Base-by-base conservation (phyloP, 2,888 invertebrate genomes). In the Zele albiditarsus region DNA sequence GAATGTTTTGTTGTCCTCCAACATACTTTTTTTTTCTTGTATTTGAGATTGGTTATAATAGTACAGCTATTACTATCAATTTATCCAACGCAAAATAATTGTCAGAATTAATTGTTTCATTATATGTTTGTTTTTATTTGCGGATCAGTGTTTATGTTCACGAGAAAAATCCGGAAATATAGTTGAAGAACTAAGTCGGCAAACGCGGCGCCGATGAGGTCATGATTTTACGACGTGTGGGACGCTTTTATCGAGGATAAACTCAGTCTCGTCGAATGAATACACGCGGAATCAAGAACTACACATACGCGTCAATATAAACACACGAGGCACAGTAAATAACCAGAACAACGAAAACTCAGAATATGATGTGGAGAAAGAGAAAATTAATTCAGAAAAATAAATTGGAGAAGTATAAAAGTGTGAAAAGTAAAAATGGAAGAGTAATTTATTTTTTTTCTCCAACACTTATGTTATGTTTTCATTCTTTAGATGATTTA, bases 211-310 rank as follows among this genome's bases (percentile, higher is more conserved):
- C 46, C 49, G 53, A 73, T 73, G 66, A 67, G 66, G 73, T 73
- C 73, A 73, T 57, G 67, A 46, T 46, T 42, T 67, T 49, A 49
- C 33, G 28, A 53, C 68, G 53, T 46, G 42, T 46, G 28, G 53
- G 31, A 68, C 57, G 68, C 49, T 68, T 53, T 68, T 68, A 68
- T 68, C 68, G 33, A 27, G 23, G n/a, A 33, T 27, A 68, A 62
- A 63, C 53, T 65, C 62, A 38, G 60, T 68, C 46, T 73, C 73
- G 46, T 68, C 66, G 73, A 33, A 68, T 68, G 53, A 69, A 69
- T 73, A 62, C 46, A 27, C 25, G 28, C 28, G 38, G 68, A 68
- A 68, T 68, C 53, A 68, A 27, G 53, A 68, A 68, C 53, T 14
- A 67, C 23, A 46, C 27, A 27, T n/a, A 67, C 28, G 20, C n/a